Evolutionary conservation across 1,140 invertebrate genomes (phyloP), one percentile per base, ranked within the genome.

Genomic region (Drosophila virilis): DNA sequence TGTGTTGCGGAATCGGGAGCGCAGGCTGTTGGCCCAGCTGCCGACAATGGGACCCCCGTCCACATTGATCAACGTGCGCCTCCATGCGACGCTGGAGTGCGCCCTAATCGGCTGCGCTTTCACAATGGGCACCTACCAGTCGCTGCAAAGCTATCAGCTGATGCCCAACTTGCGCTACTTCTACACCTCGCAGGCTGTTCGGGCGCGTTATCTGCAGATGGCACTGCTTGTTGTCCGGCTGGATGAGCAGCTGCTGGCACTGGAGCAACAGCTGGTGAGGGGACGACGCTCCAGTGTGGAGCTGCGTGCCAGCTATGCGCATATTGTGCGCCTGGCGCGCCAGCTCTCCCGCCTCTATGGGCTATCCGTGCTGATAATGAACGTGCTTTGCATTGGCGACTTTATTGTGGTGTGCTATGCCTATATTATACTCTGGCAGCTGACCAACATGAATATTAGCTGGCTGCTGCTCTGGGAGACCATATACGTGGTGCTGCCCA

Each of bases 301-400:
- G 12, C 43, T 75, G 22, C 55, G 78, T 4, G n/a, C 15, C 2
- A 40, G 38, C 0, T 85, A 86, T n/a, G 75, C 82, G 1, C 82
- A 67, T 8, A 37, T 81, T 33, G 78, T 67, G n/a, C 66, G 54
- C 7, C 5, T 86, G 7, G 40, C 69, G 7, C 64, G 68, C 0
- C 57, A 65, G 1, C 22, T 89, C 5, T 83, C 82, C 0, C 48
- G 50, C 1, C 38, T 80, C 3, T 86, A 71, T 46, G 81, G 81
- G 2, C 45, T 69, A 0, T 80, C 86, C 9, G 10, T 90, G 9
- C 62, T 90, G 43, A 48, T 77, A n/a, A 58, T 90, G 61, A 82
- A 90, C 71, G 35, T 78, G 13, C 68, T 90, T 1, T 85, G 79
- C 43, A 64, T 90, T 32, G 77, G 73, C 3, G 86, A 90, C n/a